Evolutionary conservation across 2,113 vertebrate genomes (phyloP), one percentile per base, ranked within the genome.

Genomic region (Paraplagusia blochii): DNA sequence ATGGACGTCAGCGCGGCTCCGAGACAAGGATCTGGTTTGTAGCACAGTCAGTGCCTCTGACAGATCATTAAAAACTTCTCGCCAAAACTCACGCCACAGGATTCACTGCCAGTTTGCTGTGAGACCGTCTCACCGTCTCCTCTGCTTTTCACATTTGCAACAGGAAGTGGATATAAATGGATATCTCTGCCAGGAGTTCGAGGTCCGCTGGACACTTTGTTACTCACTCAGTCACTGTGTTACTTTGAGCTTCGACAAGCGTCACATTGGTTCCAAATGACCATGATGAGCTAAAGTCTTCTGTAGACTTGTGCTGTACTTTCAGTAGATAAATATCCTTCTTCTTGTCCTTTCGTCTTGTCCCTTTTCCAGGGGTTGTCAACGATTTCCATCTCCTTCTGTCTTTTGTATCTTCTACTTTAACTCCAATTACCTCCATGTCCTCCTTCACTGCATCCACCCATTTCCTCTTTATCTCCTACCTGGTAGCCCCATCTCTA

Each of bases 221-320:
- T 76, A 65, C 66, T 69, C 69, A 57, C 55, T 29, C 22, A 29
- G 22, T 29, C 77, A 82, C 74, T 72, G 72, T 76, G 72, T 83
- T 83, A 66, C 52, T 82, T 76, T 80, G 59, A 50, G 56, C 48
- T 40, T 53, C 75, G 74, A 66, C 45, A 65, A 59, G 58, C 59
- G 66, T 70, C 78, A 84, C 73, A 74, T 62, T 51, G 66, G 83
- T 72, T 83, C 44, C 61, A 74, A 72, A 79, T 73, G 52, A 75
- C 74, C 45, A 29, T 77, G 58, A 46, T 50, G 72, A 61, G 71
- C 69, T n/a, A n/a, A n/a, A n/a, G n/a, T n/a, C n/a, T n/a, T n/a
- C n/a, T n/a, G n/a, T n/a, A n/a, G n/a, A n/a, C n/a, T n/a, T n/a
- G n/a, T n/a, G n/a, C n/a, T n/a, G n/a, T n/a, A n/a, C n/a, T n/a